Percentiles rank a stretch among this genome's conserved stretches.
These are phyloP conservation scores for Cinclus mexicanus DNA, from an alignment of 2,113 vertebrate genomes.

Conservation along the genomic window DNA sequence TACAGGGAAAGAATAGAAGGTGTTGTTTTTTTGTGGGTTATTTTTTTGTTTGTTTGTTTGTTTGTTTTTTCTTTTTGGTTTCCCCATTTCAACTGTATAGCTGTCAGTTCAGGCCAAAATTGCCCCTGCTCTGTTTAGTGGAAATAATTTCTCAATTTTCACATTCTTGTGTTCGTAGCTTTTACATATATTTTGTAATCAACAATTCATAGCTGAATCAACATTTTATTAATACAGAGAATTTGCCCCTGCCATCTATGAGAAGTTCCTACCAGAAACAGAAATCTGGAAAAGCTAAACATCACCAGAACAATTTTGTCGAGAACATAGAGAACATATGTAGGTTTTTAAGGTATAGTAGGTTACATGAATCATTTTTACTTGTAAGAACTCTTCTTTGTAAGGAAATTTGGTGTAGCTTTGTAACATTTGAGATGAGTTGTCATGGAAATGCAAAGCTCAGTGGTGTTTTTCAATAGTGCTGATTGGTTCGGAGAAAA, in stretches of 20 bases:
- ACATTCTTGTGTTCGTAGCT: not conserved
- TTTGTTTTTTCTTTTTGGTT: too few species aligned
- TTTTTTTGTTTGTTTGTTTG: not conserved
- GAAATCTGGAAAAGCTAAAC: not conserved
- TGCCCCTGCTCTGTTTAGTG: not conserved
- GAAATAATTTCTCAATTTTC: not conserved
- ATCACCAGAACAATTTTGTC: not conserved
- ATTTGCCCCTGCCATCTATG: not conserved
- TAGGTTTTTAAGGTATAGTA: not conserved
- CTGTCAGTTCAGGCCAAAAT: not conserved
- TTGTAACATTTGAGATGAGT: slow-evolving; percentile 50
- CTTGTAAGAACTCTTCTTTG: not conserved
- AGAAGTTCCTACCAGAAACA: not conserved
- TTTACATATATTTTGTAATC: not conserved
- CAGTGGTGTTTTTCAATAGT: slow-evolving; percentile 67
- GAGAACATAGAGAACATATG: not conserved
- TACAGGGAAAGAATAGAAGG: not conserved
- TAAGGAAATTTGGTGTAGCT: slow-evolving; percentile 53
- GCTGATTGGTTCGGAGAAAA: slow-evolving; percentile 72
- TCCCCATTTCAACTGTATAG: not conserved
- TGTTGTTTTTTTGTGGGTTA: too few species aligned
- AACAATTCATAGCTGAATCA: not conserved
- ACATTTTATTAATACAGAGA: not conserved
- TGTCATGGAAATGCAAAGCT: slow-evolving; percentile 69
- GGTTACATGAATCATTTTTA: slow-evolving; percentile 4